phyloP scores from a whole-genome alignment of 2,113 vertebrate genomes.

The Sorex fumeus region DNA sequence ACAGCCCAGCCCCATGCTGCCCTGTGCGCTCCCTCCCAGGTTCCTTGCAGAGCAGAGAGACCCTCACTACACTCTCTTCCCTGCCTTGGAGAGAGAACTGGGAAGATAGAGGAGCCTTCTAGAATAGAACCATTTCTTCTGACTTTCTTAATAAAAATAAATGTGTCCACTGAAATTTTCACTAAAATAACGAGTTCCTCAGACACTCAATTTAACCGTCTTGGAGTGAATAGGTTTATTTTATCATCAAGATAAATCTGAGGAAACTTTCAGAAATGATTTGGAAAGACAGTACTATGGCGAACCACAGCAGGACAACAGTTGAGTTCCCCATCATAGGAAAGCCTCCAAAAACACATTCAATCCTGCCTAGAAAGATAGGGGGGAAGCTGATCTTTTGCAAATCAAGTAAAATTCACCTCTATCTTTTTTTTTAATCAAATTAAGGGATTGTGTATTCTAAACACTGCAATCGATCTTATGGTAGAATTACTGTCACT shows the following conservation, averaged over 20 bases:
- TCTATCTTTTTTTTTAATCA: not conserved
- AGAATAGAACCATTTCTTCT: not conserved
- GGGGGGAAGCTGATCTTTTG: not conserved
- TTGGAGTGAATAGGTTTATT: not conserved
- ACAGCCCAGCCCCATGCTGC: not conserved
- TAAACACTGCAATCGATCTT: constrained; percentile 38
- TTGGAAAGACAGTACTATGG: not conserved
- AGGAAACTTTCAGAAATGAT: constrained; percentile 33
- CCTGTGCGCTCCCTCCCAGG: not conserved
- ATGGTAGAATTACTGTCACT: not conserved
- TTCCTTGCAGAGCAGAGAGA: not conserved
- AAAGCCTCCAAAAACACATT: not conserved
- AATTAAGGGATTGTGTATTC: not conserved
- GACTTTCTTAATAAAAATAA: constrained; percentile 14
- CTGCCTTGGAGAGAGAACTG: not conserved
- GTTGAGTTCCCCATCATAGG: not conserved
- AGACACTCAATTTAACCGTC: not conserved
- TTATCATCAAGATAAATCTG: constrained; percentile 20
- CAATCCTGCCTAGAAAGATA: not conserved
- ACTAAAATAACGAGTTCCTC: constrained; percentile 19
- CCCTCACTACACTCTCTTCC: not conserved
- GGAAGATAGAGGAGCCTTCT: no score
- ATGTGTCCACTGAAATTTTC: not conserved
- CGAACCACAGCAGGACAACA: not conserved
- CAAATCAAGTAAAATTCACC: not conserved